These are phyloP conservation scores for Gambelia wislizenii DNA, from an alignment of 2,797 vertebrate genomes.

Conservation along the genomic window DNA sequence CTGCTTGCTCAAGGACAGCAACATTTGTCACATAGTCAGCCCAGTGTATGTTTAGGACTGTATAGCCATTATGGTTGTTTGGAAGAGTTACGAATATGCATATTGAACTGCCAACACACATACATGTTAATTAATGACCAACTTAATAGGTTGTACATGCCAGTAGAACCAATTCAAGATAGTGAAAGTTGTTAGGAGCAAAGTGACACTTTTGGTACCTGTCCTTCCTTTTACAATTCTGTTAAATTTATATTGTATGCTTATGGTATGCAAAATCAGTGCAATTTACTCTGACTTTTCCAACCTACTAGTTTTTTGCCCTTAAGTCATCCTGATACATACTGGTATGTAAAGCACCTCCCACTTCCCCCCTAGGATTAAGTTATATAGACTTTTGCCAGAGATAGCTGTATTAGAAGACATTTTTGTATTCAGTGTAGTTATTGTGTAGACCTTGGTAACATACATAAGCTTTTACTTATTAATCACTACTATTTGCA, in stretches of 20 bases:
- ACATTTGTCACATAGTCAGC: too few species aligned
- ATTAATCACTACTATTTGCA: not conserved
- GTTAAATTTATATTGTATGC: not conserved
- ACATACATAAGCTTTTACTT: not conserved
- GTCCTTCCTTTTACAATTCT: not conserved
- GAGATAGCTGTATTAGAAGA: not conserved
- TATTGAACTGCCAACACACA: not conserved
- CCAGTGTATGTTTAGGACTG: too few species aligned
- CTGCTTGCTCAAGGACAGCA: too few species aligned
- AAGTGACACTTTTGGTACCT: not conserved
- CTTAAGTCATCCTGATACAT: not conserved
- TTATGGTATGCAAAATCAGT: not conserved
- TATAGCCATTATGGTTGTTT: not conserved
- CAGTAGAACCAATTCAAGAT: not conserved
- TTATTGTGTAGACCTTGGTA: not conserved
- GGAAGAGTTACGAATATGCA: not conserved
- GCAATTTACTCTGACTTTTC: conserved; percentile 34
- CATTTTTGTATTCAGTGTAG: not conserved
- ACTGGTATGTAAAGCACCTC: not conserved
- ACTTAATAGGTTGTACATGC: not conserved
- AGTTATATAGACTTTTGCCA: not conserved
- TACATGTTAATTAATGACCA: too few species aligned
- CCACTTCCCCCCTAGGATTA: not conserved
- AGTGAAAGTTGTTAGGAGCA: not conserved
- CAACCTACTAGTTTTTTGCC: not conserved